phyloP scores from a whole-genome alignment of 1,140 invertebrate genomes.

The Telenomus remus region DNA sequence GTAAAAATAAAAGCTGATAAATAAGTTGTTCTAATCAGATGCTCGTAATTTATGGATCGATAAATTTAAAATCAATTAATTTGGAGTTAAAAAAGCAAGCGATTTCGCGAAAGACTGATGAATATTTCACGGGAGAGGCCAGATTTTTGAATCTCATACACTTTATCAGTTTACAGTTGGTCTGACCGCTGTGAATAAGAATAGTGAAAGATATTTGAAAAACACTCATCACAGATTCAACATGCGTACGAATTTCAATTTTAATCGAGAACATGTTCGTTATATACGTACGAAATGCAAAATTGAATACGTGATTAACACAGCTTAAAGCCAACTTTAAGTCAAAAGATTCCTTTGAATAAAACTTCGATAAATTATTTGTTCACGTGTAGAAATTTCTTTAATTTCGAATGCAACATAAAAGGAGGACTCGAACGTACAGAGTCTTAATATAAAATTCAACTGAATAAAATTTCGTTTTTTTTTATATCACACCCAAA shows the following conservation, averaged over 20 bases:
- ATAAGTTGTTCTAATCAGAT: too few relatives aligned
- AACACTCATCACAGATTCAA: conserved; percentile 26
- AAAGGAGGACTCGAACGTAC: too few relatives aligned
- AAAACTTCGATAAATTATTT: conserved; percentile 18
- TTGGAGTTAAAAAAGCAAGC: too few relatives aligned
- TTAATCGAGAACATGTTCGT: conserved; percentile 36
- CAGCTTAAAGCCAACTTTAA: conserved; percentile 24
- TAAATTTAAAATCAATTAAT: too few relatives aligned
- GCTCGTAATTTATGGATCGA: too few relatives aligned
- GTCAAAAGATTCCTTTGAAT: conserved; percentile 24
- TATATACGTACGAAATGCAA: conserved; percentile 24
- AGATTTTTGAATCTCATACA: conserved; percentile 53
- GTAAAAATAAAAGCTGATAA: too few relatives aligned
- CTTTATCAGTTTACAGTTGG: conserved; percentile 25
- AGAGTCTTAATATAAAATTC: background rate
- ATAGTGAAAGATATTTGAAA: conserved; percentile 34
- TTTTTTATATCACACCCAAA: too few relatives aligned
- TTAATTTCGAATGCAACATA: conserved; percentile 8
- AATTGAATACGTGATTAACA: conserved; percentile 32
- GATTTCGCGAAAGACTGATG: background rate
- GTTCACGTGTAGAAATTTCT: conserved; percentile 10
- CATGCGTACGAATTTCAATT: conserved; percentile 45
- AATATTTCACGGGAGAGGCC: background rate
- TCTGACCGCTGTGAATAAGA: conserved; percentile 25
- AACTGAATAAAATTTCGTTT: background rate